Evolutionary conservation across 2,888 invertebrate genomes (phyloP).

Genomic region (Dolichomitus sp.): DNA sequence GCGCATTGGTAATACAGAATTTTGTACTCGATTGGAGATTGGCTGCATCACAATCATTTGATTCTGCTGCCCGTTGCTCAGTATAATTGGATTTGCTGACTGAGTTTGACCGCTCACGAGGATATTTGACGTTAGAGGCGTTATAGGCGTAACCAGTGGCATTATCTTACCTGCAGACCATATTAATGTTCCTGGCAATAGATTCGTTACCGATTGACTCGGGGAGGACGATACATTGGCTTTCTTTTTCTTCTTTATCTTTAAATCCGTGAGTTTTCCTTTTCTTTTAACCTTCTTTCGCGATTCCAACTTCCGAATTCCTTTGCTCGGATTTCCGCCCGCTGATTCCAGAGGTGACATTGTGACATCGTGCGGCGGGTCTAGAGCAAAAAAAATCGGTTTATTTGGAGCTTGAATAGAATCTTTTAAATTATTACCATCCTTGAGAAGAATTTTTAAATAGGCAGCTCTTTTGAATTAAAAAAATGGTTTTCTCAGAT

Average conservation of each 20-base stretch:
- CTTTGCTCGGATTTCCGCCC: constrained; percentile 69
- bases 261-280: constrained; percentile 63
- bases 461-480: not conserved
- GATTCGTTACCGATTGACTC: constrained; percentile 72
- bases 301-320: constrained; percentile 69
- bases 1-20: constrained; percentile 79
- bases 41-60: constrained; percentile 85
- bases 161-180: constrained; percentile 83
- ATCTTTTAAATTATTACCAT: not conserved
- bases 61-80: constrained; percentile 81
- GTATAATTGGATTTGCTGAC: constrained; percentile 80
- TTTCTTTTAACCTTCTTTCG: constrained; percentile 79
- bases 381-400: not conserved
- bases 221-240: constrained; percentile 67
- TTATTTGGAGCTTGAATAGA: not conserved
- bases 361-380: constrained; percentile 35
- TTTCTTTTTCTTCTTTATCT: constrained; percentile 69
- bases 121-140: constrained; percentile 80
- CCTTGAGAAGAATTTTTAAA: not conserved
- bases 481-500: constrained; percentile 15
- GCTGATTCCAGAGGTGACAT: constrained; percentile 40
- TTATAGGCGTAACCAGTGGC: constrained; percentile 83
- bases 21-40: constrained; percentile 78
- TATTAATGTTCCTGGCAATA: constrained; percentile 81
- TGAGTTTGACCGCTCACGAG: constrained; percentile 82